Conservation (phyloP, 2,113 vertebrate genomes). For the Delphinus delphis region DNA sequence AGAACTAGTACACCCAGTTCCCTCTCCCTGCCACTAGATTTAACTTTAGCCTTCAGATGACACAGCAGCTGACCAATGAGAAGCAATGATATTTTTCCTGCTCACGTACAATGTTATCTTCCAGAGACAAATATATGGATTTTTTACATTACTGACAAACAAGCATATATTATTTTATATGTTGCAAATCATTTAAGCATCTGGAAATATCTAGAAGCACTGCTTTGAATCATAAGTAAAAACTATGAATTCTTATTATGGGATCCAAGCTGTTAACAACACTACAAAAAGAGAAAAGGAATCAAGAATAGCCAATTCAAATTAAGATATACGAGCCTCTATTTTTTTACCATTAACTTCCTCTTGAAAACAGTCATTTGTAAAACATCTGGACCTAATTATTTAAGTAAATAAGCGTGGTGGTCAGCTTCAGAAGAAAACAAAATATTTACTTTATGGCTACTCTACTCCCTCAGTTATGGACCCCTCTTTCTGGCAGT, state of each 20-base stretch:
- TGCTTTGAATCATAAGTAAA: neutral
- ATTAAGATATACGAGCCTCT: neutral
- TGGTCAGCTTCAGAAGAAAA: neutral
- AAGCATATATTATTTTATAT: neutral
- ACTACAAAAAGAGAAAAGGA: neutral
- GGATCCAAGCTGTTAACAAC: neutral
- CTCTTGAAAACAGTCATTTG: constrained; percentile 29
- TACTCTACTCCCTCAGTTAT: neutral
- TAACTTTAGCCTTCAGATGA: neutral
- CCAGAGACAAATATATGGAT: neutral
- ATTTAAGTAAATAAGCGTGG: neutral
- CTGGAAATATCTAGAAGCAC: neutral
- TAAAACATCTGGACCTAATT: neutral
- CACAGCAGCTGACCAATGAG: neutral
- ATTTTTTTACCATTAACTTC: neutral
- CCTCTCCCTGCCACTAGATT: neutral
- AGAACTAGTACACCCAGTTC: neutral
- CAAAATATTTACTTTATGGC: neutral
- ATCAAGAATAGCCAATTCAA: neutral
- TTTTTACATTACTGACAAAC: neutral
- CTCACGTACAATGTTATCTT: neutral
- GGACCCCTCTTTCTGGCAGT: neutral
- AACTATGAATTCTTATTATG: neutral
- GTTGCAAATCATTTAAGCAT: neutral
- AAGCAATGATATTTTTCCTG: neutral